A percentile compares a stretch with the other conserved stretches of the same genome.
phyloP scores from a whole-genome alignment of 2,888 invertebrate genomes.

The Neria commutata region DNA sequence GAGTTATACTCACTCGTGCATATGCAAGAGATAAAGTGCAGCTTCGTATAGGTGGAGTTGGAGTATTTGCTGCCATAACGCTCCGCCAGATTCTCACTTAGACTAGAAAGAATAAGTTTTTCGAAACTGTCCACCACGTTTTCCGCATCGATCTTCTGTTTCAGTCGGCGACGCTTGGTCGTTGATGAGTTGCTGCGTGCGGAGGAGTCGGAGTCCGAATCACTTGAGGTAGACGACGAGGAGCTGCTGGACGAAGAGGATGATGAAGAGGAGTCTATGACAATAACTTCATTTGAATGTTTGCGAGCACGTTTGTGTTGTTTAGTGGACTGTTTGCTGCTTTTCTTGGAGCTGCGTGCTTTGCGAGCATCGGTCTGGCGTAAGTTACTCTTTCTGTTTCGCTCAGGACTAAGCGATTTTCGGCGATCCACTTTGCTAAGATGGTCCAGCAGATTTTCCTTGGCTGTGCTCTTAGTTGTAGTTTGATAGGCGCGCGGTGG shows the following conservation, averaged over 20 bases:
- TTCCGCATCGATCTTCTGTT: conserved; percentile 44
- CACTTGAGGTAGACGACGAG: conserved; percentile 29
- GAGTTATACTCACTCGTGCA: conserved; percentile 48
- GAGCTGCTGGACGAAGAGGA: conserved; percentile 25
- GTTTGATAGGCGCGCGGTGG: neutral
- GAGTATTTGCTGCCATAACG: conserved; percentile 47
- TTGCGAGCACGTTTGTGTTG: neutral
- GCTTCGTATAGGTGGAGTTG: conserved; percentile 35
- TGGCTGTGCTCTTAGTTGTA: neutral
- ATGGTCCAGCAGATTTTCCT: neutral
- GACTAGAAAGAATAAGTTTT: conserved; percentile 49
- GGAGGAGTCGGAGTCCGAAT: conserved; percentile 34
- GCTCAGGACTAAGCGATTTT: neutral
- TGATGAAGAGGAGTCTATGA: conserved; percentile 32
- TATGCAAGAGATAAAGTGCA: conserved; percentile 53
- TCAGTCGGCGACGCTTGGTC: conserved; percentile 34
- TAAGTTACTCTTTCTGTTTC: conserved; percentile 22
- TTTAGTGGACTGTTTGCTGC: conserved; percentile 10
- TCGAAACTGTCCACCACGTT: conserved; percentile 55
- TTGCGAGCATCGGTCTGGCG: conserved; percentile 1
- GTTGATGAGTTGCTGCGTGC: conserved; percentile 35
- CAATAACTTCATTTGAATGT: conserved; percentile 29
- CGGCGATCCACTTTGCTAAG: too few relatives aligned
- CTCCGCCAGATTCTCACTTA: conserved; percentile 40
- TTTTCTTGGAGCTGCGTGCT: too few relatives aligned